phyloP scores from a whole-genome alignment of 2,888 invertebrate genomes.

The Mimumesa dahlbomi region DNA sequence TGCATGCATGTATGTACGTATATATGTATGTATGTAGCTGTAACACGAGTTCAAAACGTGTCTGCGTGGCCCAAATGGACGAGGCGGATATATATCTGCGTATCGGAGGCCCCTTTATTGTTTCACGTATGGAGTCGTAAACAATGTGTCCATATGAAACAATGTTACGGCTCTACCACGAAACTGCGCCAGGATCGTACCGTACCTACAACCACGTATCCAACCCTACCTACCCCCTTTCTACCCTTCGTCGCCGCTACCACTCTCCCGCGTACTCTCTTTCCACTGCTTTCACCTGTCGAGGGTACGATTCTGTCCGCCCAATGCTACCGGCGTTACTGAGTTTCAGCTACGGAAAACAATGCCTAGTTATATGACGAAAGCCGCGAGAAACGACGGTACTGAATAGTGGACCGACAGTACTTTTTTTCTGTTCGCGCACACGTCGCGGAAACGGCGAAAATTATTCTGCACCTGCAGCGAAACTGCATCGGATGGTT shows the following conservation, averaged over 20 bases:
- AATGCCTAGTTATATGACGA: conserved; percentile 47
- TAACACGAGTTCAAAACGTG: conserved; percentile 40
- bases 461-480: conserved; percentile 50
- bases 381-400: conserved; percentile 34
- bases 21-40: conserved; percentile 23
- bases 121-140: conserved; percentile 55
- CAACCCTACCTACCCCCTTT: conserved; percentile 17
- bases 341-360: conserved; percentile 43
- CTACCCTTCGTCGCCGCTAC: not conserved
- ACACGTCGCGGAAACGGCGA: conserved; percentile 22
- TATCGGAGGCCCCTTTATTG: conserved; percentile 53
- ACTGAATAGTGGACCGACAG: conserved; percentile 25
- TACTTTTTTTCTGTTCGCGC: conserved; percentile 14
- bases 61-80: conserved; percentile 36
- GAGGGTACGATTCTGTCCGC: conserved; percentile 23
- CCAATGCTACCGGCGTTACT: conserved; percentile 24
- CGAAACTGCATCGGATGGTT: conserved; percentile 22
- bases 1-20: too few species aligned
- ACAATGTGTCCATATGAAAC: conserved; percentile 61
- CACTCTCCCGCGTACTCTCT: not conserved
- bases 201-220: conserved; percentile 35
- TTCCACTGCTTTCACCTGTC: conserved; percentile 18
- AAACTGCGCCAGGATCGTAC: conserved; percentile 45
- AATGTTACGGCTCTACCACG: conserved; percentile 51
- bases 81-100: conserved; percentile 30